phyloP scores from a whole-genome alignment of 2,113 vertebrate species.

The Microcebus griseorufus region DNA sequence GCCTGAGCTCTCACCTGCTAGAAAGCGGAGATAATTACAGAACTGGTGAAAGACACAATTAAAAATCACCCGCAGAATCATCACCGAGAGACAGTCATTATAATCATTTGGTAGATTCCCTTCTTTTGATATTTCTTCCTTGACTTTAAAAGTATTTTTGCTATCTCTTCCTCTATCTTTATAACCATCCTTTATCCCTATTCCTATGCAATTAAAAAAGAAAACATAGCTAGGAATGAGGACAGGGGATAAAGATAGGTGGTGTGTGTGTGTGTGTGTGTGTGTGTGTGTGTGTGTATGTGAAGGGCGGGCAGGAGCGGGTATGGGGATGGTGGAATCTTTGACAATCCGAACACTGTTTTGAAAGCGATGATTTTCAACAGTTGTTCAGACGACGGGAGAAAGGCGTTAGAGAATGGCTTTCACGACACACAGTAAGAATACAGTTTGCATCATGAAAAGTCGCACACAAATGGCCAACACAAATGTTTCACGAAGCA shows the following conservation, averaged over 20 bases:
- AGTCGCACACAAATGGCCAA: neutral
- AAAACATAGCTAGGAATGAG: neutral
- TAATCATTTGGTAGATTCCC: neutral
- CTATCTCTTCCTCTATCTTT: neutral
- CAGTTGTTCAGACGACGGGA: neutral
- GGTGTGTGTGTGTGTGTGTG: neutral
- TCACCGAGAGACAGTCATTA: neutral
- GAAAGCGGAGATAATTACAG: neutral
- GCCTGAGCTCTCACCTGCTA: neutral
- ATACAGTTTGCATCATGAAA: neutral
- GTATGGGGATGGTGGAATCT: neutral
- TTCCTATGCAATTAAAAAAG: neutral
- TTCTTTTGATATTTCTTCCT: neutral
- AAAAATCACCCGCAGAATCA: neutral
- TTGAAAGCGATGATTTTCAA: neutral
- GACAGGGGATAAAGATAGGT: neutral
- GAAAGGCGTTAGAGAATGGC: neutral
- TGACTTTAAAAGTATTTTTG: neutral
- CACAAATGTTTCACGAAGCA: neutral
- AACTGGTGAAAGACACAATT: neutral
- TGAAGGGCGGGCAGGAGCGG: neutral
- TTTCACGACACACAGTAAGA: neutral
- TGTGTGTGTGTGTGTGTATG: neutral
- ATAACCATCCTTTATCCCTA: neutral
- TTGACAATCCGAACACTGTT: neutral